Evolutionary conservation across 2,888 invertebrate genomes (phyloP), one percentile per base, ranked within the genome.

Genomic region (Lacanobia wlatinum): DNA sequence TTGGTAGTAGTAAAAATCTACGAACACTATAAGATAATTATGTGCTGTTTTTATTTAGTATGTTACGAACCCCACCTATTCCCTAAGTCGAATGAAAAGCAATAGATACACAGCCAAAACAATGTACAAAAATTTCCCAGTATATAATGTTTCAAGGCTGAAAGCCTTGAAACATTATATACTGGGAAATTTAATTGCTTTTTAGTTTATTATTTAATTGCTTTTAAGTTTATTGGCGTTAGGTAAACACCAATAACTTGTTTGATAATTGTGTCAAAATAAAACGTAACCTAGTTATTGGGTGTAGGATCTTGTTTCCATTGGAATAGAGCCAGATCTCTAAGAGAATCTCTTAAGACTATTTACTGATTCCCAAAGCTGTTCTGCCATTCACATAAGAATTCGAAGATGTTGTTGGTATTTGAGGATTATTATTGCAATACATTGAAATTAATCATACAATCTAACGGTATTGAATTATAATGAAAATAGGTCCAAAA

Each of bases 251-350:
- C 12, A 23, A 53, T 53, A 64, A 46, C 8, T 56, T 52, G n/a
- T 46, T 61, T 28, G n/a, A 14, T 43, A 46, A 50, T 34, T 68
- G 23, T 62, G 21, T 58, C 56, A 58, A 63, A 64, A 50, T 18
- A 58, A 16, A 58, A 14, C 23, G 6, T 64, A 48, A 74, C 52
- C 64, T 28, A 18, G 18, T 80, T 76, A 43, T 21, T 73, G 18
- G 4, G 46, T 46, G n/a, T 52, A 28, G 18, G 14, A 46, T 73
- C n/a, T 68, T 46, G 38, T 76, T 52, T 59, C 58, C 0, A 76
- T 52, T 76, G 58, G 58, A 76, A 59, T 52, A 12, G n/a, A 38
- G 58, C 46, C 76, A 76, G 10, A 21, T 48, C 1, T 55, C 34
- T n/a, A 18, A 63, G 73, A 55, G 6, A 62, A 61, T 58, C 16